Percentiles rank a stretch among this genome's conserved stretches.
Conservation (phyloP, 2,113 vertebrate species). For the Nipponia nippon region DNA sequence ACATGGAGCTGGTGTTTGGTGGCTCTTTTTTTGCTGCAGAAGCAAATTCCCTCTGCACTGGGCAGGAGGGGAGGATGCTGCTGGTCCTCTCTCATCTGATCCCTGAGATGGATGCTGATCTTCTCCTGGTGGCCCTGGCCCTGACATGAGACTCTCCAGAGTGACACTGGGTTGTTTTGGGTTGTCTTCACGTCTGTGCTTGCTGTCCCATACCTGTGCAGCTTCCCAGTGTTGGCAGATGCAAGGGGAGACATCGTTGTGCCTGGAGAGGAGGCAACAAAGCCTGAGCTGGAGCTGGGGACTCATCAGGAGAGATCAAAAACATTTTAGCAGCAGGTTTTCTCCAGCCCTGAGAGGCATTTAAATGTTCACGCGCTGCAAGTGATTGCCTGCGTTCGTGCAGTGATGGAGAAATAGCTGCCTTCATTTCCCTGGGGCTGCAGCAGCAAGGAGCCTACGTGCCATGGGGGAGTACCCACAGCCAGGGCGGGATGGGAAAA, state of each 20-base stretch:
- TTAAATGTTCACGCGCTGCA: fast-evolving
- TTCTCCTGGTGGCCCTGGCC: background rate
- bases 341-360: background rate
- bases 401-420: background rate
- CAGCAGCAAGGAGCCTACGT: fast-evolving
- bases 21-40: background rate
- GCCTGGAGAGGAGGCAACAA: background rate
- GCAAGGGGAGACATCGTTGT: fast-evolving
- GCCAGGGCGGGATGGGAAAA: fast-evolving
- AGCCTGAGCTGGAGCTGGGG: background rate
- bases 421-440: background rate
- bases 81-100: background rate
- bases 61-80: background rate
- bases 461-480: too few relatives aligned
- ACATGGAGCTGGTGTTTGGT: background rate
- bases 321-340: background rate
- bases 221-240: fast-evolving
- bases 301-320: background rate
- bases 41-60: background rate
- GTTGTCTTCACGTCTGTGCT: background rate
- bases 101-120: background rate
- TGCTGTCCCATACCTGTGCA: background rate
- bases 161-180: background rate
- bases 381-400: background rate
- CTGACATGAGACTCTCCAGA: background rate